phyloP scores from a whole-genome alignment of 2,797 vertebrate genomes.

The Galaxias olidus region DNA sequence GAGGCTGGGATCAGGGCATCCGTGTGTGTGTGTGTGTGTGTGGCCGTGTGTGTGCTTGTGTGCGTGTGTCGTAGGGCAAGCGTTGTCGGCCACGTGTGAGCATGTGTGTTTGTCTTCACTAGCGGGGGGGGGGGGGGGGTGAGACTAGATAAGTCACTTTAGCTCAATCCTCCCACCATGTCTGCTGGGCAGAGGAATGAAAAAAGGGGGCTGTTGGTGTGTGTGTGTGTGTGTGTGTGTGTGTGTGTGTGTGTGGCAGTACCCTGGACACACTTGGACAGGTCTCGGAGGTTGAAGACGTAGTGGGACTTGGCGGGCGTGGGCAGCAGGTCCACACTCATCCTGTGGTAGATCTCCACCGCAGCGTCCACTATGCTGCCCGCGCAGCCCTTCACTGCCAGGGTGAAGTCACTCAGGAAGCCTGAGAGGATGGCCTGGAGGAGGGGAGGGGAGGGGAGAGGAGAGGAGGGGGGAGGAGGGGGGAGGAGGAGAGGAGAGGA shows the following conservation, averaged over 20 bases:
- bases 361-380: constrained; percentile 81
- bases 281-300: constrained; percentile 86
- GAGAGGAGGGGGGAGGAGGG: background rate
- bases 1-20: no score
- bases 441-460: background rate
- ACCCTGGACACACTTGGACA: constrained; percentile 91
- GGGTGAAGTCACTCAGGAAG: constrained; percentile 80
- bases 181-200: constrained; percentile 25
- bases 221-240: background rate
- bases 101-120: constrained; percentile 18
- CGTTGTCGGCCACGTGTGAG: no score
- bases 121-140: constrained; percentile 16
- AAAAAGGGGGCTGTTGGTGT: constrained; percentile 3
- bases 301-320: constrained; percentile 90
- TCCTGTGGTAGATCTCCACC: constrained; percentile 85
- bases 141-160: constrained; percentile 17
- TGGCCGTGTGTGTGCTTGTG: background rate
- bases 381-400: constrained; percentile 75
- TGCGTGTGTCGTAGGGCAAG: no score
- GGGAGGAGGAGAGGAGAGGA: no score
- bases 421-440: constrained; percentile 82
- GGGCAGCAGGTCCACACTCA: constrained; percentile 86
- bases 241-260: constrained; percentile 26
- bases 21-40: background rate
- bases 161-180: constrained; percentile 17